Percentiles rank a stretch among this genome's conserved stretches.
phyloP scores from a whole-genome alignment of 1,140 invertebrate genomes.

The Melitaea cinxia region DNA sequence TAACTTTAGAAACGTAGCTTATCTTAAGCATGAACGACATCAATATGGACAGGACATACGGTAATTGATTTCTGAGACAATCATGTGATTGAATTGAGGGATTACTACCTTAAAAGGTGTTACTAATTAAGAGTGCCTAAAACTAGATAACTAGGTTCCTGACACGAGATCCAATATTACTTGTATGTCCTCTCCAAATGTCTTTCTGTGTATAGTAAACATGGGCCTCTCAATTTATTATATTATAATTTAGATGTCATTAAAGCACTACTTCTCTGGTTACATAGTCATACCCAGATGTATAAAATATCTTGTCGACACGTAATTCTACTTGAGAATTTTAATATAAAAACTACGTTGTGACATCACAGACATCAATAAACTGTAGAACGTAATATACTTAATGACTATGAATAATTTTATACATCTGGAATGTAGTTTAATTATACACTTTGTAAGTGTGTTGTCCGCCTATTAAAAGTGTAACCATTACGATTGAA shows the following conservation, averaged over 20 bases:
- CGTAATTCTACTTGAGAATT: constrained; percentile 1
- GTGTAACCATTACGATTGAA: constrained; percentile 75
- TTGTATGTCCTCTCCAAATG: constrained; percentile 16
- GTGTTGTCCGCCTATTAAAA: constrained; percentile 79
- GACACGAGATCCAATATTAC: neutral
- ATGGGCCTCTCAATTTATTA: constrained; percentile 33
- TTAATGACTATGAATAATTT: constrained; percentile 76
- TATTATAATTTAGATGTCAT: constrained; percentile 30
- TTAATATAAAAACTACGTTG: constrained; percentile 46
- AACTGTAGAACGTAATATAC: constrained; percentile 56
- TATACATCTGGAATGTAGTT: constrained; percentile 78
- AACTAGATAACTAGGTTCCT: neutral
- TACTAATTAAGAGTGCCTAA: neutral
- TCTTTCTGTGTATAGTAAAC: constrained; percentile 25
- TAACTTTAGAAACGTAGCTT: neutral
- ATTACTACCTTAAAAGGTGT: neutral
- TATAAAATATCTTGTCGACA: constrained; percentile 31
- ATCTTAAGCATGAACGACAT: constrained; percentile 6
- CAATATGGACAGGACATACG: constrained; percentile 46
- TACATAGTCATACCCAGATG: constrained; percentile 36
- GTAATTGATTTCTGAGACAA: constrained; percentile 6
- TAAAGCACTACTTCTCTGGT: constrained; percentile 31
- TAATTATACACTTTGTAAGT: constrained; percentile 80
- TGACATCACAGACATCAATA: constrained; percentile 60
- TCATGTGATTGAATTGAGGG: neutral